Evolutionary conservation across 1,140 invertebrate genomes (phyloP).

Genomic region (Probaryconus sp.): DNA sequence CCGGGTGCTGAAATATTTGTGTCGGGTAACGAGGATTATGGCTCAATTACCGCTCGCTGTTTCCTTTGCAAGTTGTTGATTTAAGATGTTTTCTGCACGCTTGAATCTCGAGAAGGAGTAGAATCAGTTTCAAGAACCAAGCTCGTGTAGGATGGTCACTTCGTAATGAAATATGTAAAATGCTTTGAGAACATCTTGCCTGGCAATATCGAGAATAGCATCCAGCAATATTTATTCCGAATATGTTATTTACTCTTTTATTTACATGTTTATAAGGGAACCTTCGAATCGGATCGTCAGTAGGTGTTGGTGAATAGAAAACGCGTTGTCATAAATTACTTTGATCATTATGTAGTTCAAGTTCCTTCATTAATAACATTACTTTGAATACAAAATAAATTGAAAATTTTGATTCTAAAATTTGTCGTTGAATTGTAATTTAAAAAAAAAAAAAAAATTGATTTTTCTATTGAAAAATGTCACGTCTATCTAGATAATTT

Average conservation of each 20-base stretch:
- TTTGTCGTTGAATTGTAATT: not conserved
- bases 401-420: not conserved
- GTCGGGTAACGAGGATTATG: conserved; percentile 71
- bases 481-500: no score
- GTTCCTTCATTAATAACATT: no score
- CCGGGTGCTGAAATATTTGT: conserved; percentile 73
- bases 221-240: conserved; percentile 9
- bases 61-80: conserved; percentile 73
- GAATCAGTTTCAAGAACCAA: conserved; percentile 20
- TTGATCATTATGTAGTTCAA: not conserved
- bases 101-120: conserved; percentile 35
- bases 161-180: conserved; percentile 29
- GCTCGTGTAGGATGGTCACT: conserved; percentile 10
- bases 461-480: conserved; percentile 7
- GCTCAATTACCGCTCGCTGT: conserved; percentile 75
- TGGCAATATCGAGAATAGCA: conserved; percentile 13
- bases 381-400: no score
- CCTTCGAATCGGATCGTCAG: not conserved
- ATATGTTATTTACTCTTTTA: conserved; percentile 26
- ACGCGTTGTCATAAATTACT: not conserved
- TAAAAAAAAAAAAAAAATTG: conserved; percentile 1
- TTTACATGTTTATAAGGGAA: conserved; percentile 21
- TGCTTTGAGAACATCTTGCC: not conserved
- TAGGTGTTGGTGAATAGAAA: conserved; percentile 8
- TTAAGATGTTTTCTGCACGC: conserved; percentile 66